Conservation (phyloP, 2,797 vertebrate species). For the Xenops minutus region DNA sequence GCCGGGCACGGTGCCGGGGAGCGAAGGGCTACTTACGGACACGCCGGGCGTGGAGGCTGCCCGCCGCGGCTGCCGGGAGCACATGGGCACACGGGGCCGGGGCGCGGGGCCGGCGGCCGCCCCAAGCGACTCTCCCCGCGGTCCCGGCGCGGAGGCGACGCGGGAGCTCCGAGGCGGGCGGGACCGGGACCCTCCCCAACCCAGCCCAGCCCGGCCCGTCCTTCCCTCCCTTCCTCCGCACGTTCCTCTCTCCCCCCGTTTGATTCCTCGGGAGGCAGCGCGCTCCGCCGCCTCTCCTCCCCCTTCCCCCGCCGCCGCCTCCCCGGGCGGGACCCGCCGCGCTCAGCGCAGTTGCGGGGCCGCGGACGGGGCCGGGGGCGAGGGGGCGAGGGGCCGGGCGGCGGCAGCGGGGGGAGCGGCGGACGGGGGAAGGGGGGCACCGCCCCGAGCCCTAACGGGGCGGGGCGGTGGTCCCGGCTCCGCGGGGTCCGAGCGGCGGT, state of each 20-base stretch:
- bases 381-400: not conserved
- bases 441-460: not conserved
- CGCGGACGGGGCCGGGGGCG: not conserved
- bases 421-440: not conserved
- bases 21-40: conserved; percentile 21
- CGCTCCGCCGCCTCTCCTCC: conserved; percentile 44
- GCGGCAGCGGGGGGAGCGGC: not conserved
- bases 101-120: not conserved
- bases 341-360: not conserved
- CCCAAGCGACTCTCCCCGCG: not conserved
- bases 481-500: not conserved
- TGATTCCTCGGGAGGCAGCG: conserved; percentile 25
- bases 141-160: not conserved
- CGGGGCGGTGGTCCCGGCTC: not conserved
- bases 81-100: conserved; percentile 4
- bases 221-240: not conserved
- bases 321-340: conserved; percentile 38
- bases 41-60: not conserved
- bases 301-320: conserved; percentile 31
- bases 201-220: not conserved
- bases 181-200: conserved; percentile 5
- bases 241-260: not conserved
- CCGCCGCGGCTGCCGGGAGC: conserved; percentile 8
- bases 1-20: not conserved
- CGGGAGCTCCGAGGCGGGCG: not conserved